Base-by-base conservation (phyloP, 2,113 vertebrate genomes). In the Leucosticte australis region DNA sequence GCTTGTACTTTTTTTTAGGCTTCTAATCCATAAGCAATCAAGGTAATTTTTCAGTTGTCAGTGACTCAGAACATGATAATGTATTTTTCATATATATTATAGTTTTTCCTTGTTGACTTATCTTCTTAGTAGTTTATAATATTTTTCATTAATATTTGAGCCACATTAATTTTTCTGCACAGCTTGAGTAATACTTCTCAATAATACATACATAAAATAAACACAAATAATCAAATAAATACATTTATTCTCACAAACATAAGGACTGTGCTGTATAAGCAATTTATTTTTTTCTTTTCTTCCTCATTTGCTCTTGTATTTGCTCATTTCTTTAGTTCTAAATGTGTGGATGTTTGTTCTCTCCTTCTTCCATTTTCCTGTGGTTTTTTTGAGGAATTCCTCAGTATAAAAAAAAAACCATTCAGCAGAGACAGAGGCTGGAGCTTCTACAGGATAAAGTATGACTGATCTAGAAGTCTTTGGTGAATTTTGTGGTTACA, bases 381-480 rank as follows among this genome's bases (percentile, higher is more conserved):
- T 4, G 2, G 2, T 2, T 64, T 67, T 56, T 15, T 37, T 60
- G 6, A 49, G 8, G 12, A 84, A 42, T 50, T 82, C 8, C 5
- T 78, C 13, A 28, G 3, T 31, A 39, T 30, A 42, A 59, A 42
- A 10, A 15, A 24, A 53, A 60, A 33, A 53, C 7, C 33, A 16
- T 52, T 79, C 6, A 56, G 3, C 20, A 73, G 18, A 50, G 15
- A 52, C 9, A 46, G 13, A n/a, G 4, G 37, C 27, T 18, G 31
- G 15, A 76, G 7, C 6, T 57, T 55, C n/a, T n/a, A 16, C 7
- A 87, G 6, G 10, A 49, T 55, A 85, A 84, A 78, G 50, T 3
- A 9, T 3, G 3, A 24, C 11, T 0, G 1, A 42, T 42, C 24
- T 60, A 16, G 24, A 79, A 0, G 1, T 15, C 37, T 76, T 71